phyloP scores from a whole-genome alignment of 1,140 invertebrate genomes.

The Drosophila teissieri region DNA sequence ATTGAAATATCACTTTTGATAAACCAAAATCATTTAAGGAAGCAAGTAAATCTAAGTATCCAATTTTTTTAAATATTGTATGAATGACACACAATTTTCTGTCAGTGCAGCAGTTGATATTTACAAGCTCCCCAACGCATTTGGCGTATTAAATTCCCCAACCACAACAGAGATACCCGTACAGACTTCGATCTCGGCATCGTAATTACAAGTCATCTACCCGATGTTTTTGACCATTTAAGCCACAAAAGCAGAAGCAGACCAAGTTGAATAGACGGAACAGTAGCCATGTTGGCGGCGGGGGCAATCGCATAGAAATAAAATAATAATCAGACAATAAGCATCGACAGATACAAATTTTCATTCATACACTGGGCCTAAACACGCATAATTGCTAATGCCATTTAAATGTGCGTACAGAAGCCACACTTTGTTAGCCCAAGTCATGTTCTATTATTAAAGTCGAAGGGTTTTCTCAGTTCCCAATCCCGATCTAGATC shows the following conservation, averaged over 20 bases:
- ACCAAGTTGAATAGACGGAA: slow-evolving; percentile 44
- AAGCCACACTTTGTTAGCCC: slow-evolving; percentile 34
- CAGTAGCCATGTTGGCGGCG: slow-evolving; percentile 48
- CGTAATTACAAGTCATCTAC: slow-evolving; percentile 79
- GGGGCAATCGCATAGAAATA: slow-evolving; percentile 69
- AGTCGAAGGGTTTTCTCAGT: slow-evolving; percentile 7
- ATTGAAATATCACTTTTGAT: too few relatives aligned
- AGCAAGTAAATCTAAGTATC: too few relatives aligned
- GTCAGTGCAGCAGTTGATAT: slow-evolving; percentile 58
- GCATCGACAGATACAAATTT: slow-evolving; percentile 70
- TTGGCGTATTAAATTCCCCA: slow-evolving; percentile 42
- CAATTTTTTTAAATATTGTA: too few relatives aligned
- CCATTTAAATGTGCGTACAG: slow-evolving; percentile 71
- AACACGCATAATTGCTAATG: slow-evolving; percentile 75
- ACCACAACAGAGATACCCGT: slow-evolving; percentile 2
- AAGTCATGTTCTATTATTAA: slow-evolving; percentile 70
- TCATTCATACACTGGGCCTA: slow-evolving; percentile 63
- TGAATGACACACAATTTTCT: slow-evolving; percentile 6
- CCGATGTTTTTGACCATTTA: slow-evolving; percentile 82
- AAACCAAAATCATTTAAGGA: too few relatives aligned
- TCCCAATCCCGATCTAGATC: slow-evolving; percentile 20
- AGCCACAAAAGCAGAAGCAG: slow-evolving; percentile 50
- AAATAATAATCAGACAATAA: slow-evolving; percentile 78
- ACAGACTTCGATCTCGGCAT: slow-evolving; percentile 30
- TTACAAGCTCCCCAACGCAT: slow-evolving; percentile 25